Base-by-base conservation (phyloP, 2,797 vertebrate species). In the Pseudomugil gertrudae region DNA sequence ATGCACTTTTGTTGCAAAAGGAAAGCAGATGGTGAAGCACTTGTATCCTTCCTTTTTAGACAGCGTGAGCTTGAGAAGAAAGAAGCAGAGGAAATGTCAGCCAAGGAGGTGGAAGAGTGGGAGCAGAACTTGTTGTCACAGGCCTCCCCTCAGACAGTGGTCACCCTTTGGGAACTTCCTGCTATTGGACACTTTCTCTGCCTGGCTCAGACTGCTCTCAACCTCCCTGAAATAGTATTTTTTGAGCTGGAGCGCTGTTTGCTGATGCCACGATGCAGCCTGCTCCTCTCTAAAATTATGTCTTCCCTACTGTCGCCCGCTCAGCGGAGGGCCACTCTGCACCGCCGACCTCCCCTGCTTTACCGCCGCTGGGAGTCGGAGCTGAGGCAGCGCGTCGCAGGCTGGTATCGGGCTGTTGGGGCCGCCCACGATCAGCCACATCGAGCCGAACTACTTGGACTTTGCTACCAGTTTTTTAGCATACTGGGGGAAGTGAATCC, bases 171-270 rank as follows among this genome's bases (percentile, higher is more conserved):
- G 98, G 98, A 99, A 89, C 95, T 99, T 71, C 98, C 98, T 79
- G 96, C 98, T 67, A 96, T 99, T 53, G 98, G 97, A 6, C 98
- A 99, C 91, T 99, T 99, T 80, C 95, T 99, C 78, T 99, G 97
- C 89, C 95, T 99, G 85, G 97, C 98, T 56, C 97, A 99, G 80
- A 94, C 95, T 67, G 96, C 96, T 73, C 95, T 99, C 66, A 96
- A 97, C 88, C 95, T 99, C 66, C 98, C 98, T 14, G 98, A 99
- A 93, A 96, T 99, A 66, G 93, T 99, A 29, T 99, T 97, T 92
- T 99, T 95, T 60, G 98, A 99, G 88, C 91, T 99, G 76, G 98
- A 99, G 86, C 96, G 97, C 54, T 98, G 98, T 88, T 94, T 99
- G 86, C 87, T 99, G 61, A 98, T 99, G 96, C 97, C 98, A 55